Evolutionary conservation across 2,113 vertebrate species (phyloP), one percentile per base, ranked within the genome.

Genomic region (Eudorcas thomsonii): DNA sequence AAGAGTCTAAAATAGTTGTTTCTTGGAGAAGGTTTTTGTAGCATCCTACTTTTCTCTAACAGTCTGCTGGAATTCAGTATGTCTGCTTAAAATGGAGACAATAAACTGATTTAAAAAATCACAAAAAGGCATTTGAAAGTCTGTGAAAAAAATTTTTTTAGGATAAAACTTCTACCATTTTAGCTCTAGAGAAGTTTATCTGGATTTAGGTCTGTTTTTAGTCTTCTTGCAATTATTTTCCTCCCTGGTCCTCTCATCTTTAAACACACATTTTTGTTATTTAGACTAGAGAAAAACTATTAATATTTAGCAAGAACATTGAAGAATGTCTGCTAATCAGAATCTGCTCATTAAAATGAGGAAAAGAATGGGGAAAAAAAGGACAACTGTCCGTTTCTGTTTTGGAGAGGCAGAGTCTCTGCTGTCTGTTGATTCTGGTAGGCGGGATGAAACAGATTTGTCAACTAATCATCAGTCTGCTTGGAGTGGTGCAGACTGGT

Each of bases 1-100:
- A 89, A 84, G 71, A 25, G 11, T 74, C 96, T 88, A 90, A 96
- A 96, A 92, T 80, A 80, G 85, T 80, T 80, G 23, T 64, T 95
- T 94, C 86, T 97, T 78, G 17, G 71, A 93, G 82, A 71, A 89
- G 55, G 30, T 9, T 97, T 96, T 48, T 48, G 55, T 74, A 62
- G 80, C 45, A 43, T 36, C 30, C 81, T 45, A 15, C 5, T 77
- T 94, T 95, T 84, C 59, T 33, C 30, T 59, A 21, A 59, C 67
- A 77, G 17, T 64, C 77, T 86, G 67, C 88, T 91, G 62, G 82
- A 78, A 87, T 87, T 83, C 11, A 13, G 23, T 33, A 33, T 43
- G 14, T 62, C 19, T 91, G 60, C 28, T 90, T 59, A 52, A 94
- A 83, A 74, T 52, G 50, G 48, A 96, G 81, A 90, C 57, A 94